phyloP scores from a whole-genome alignment of 2,888 invertebrate genomes.

The Dolichopus griseipennis region DNA sequence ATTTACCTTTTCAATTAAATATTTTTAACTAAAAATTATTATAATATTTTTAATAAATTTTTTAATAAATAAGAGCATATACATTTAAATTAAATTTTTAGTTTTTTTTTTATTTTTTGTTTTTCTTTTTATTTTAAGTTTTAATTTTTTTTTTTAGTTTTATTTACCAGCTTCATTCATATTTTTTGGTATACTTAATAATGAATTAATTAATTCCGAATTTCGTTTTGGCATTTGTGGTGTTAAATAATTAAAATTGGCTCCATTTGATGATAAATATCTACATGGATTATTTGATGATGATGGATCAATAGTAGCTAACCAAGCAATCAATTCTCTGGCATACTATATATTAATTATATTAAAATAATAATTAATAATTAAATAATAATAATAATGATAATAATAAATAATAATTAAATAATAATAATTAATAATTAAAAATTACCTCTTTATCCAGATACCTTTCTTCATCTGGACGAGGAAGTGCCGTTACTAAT shows the following conservation, averaged over 20 bases:
- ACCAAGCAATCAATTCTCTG: conserved; percentile 36
- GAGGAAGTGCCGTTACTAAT: conserved; percentile 26
- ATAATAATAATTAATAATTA: background rate
- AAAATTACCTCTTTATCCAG: conserved; percentile 35
- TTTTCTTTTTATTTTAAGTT: background rate
- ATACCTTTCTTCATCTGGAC: conserved; percentile 38
- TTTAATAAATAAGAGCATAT: too few species aligned
- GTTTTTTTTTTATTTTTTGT: too few species aligned
- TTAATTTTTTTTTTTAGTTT: conserved; percentile 21
- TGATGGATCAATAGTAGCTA: conserved; percentile 32
- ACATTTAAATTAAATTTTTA: too few species aligned
- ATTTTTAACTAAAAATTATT: too few species aligned
- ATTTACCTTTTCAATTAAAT: too few species aligned
- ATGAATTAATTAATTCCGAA: conserved; percentile 63
- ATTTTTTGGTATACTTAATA: conserved; percentile 66
- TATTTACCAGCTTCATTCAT: conserved; percentile 65
- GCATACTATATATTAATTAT: too few species aligned
- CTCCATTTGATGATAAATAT: conserved; percentile 28
- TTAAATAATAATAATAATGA: background rate
- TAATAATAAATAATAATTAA: background rate
- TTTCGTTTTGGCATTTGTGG: conserved; percentile 51
- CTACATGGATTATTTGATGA: conserved; percentile 26
- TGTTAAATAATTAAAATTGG: conserved; percentile 17
- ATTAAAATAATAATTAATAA: background rate
- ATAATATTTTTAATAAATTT: too few species aligned